Evolutionary conservation across 2,113 vertebrate species (phyloP).

Genomic region (Romanogobio albipinnatus): DNA sequence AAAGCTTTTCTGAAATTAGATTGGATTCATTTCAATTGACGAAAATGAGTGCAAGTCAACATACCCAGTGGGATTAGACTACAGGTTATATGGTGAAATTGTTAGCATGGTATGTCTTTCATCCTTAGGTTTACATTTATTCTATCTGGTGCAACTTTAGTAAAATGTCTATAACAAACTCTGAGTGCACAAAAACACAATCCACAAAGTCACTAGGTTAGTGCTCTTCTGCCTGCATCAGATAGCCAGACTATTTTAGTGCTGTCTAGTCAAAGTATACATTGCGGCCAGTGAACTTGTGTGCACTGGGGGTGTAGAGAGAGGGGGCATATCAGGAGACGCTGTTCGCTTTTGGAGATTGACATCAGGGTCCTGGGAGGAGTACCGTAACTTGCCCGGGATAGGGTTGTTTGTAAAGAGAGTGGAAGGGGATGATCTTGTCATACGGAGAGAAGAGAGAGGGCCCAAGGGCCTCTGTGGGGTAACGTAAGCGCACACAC

Average conservation of each 20-base stretch:
- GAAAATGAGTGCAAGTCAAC: no score
- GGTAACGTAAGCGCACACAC: background rate
- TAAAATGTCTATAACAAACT: background rate
- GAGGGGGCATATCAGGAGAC: conserved; percentile 31
- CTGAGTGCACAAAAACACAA: background rate
- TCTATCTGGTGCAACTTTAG: background rate
- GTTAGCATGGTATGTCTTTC: no score
- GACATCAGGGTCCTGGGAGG: conserved; percentile 13
- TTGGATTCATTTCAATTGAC: no score
- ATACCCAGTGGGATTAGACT: no score
- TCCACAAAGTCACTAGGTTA: conserved; percentile 20
- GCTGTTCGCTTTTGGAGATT: background rate
- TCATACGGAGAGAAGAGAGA: conserved; percentile 38
- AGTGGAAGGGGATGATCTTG: background rate
- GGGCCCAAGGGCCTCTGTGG: background rate
- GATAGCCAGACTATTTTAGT: conserved; percentile 38
- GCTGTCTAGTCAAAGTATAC: conserved; percentile 43
- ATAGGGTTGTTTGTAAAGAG: background rate
- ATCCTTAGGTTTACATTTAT: no score
- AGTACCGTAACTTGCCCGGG: background rate
- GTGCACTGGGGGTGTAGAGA: background rate
- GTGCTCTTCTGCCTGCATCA: background rate
- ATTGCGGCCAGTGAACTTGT: conserved; percentile 26
- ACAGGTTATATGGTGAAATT: no score
- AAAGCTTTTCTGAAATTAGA: no score